These are phyloP conservation scores for Ennomos fuscantarius DNA, from an alignment of 2,888 invertebrate species.

Conservation along the genomic window DNA sequence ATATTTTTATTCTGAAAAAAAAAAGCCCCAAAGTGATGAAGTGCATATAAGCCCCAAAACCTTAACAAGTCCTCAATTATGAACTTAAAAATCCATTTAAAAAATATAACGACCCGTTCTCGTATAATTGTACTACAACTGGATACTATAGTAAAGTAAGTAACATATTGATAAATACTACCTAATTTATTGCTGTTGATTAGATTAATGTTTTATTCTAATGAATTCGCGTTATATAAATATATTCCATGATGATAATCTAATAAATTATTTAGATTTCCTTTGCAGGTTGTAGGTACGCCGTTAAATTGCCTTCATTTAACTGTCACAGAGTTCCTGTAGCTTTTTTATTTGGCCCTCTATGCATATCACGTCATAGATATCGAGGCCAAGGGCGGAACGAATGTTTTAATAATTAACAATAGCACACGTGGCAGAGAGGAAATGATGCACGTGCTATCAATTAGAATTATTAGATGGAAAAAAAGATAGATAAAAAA, in stretches of 20 bases:
- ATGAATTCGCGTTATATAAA: no score
- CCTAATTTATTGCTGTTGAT: no score
- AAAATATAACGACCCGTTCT: no score
- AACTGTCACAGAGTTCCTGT: constrained; percentile 63
- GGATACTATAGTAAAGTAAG: no score
- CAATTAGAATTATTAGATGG: constrained; percentile 71
- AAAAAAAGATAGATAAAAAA: constrained; percentile 53
- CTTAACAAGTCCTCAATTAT: no score
- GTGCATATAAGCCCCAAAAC: no score
- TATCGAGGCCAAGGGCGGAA: constrained; percentile 59
- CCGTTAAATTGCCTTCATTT: constrained; percentile 64
- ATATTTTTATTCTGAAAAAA: no score
- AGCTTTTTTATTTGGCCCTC: constrained; percentile 48
- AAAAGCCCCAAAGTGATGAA: no score
- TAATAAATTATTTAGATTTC: constrained; percentile 11
- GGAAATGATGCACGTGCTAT: constrained; percentile 80
- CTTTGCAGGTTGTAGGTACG: constrained; percentile 19
- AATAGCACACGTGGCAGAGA: constrained; percentile 76
- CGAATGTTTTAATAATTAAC: constrained; percentile 75
- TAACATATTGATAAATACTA: no score
- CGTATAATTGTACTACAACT: no score
- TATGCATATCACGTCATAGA: constrained; percentile 54
- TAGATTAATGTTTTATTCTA: no score
- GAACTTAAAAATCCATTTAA: no score
- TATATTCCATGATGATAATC: background rate